Evolutionary conservation across 1,140 invertebrate species (phyloP).

Genomic region (Babylonia areolata): DNA sequence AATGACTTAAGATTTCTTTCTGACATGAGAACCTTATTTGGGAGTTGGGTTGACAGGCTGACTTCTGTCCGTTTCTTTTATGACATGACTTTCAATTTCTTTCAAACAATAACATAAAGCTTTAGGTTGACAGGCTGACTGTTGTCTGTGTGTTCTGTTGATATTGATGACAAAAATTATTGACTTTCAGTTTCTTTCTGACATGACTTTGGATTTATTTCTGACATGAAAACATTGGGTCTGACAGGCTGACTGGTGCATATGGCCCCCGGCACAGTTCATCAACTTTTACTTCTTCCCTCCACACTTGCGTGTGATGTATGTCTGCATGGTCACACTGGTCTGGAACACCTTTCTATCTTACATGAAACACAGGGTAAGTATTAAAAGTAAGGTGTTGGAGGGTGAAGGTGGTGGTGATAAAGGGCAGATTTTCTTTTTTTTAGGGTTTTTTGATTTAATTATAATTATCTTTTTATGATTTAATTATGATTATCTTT

Average conservation of each 20-base stretch:
- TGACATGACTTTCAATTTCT: not conserved
- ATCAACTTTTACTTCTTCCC: constrained; percentile 94
- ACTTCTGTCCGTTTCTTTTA: not conserved
- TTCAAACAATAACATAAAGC: not conserved
- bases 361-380: constrained; percentile 67
- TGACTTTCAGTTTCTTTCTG: constrained; percentile 13
- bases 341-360: constrained; percentile 79
- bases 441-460: no score
- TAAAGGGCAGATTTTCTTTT: no score
- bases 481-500: no score
- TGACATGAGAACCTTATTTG: no score
- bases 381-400: no score
- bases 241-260: constrained; percentile 83
- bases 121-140: not conserved
- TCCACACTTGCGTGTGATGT: constrained; percentile 89
- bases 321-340: constrained; percentile 92
- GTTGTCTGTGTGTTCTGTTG: not conserved
- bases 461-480: no score
- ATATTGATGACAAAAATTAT: no score
- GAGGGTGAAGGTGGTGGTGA: no score
- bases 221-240: no score
- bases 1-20: no score
- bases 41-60: no score
- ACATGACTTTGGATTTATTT: no score
- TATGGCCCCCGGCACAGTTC: constrained; percentile 90